Percentiles rank a stretch among this genome's conserved stretches.
Evolutionary conservation across 2,113 vertebrate genomes (phyloP).

Genomic region (Zosterops japonicus): DNA sequence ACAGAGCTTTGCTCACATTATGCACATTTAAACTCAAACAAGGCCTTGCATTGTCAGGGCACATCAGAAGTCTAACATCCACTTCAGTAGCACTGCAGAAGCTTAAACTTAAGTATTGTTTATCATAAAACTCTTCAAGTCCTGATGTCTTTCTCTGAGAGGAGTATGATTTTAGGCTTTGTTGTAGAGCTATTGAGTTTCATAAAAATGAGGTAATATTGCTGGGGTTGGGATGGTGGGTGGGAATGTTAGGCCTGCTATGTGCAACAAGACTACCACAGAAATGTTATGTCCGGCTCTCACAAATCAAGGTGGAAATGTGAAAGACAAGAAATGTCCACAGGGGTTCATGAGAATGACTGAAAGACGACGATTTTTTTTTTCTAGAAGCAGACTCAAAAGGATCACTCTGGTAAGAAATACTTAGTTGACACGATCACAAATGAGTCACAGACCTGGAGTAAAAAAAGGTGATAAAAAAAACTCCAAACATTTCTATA

Average conservation of each 20-base stretch:
- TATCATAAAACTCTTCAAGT: background rate
- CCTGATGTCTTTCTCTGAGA: background rate
- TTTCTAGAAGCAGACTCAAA: background rate
- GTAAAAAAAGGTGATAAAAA: background rate
- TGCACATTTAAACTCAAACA: background rate
- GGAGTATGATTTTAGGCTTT: background rate
- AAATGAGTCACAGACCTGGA: background rate
- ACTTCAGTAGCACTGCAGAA: background rate
- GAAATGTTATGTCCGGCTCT: background rate
- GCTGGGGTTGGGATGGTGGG: too few relatives aligned
- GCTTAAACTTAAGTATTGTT: background rate
- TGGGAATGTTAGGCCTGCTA: background rate
- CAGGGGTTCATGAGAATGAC: background rate
- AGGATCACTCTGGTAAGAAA: background rate
- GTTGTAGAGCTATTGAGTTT: background rate
- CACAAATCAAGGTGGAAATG: background rate
- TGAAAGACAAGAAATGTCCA: background rate
- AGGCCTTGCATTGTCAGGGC: background rate
- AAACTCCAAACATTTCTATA: background rate
- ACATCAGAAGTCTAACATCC: background rate
- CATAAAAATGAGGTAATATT: background rate
- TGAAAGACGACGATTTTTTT: background rate
- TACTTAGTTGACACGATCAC: background rate
- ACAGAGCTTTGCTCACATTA: background rate
- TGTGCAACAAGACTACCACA: background rate